Evolutionary conservation across 2,888 invertebrate species (phyloP), one percentile per base, ranked within the genome.

Genomic region (Flabesymbios commensalis): DNA sequence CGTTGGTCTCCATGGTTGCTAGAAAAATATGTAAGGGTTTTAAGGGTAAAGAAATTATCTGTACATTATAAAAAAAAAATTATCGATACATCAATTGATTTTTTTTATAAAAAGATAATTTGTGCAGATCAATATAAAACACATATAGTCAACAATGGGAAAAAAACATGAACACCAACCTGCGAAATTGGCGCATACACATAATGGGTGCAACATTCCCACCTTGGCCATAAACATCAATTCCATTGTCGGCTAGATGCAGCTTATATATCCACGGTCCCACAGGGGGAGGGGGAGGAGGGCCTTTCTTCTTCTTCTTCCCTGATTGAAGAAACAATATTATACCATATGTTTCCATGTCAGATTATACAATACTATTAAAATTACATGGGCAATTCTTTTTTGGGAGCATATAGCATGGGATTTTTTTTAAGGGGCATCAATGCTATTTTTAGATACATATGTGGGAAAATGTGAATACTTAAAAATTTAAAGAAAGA

Each of bases 181-280:
- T 78, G 69, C 74, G 75, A 29, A 81, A 72, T 26, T 75, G 64
- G 52, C 74, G 73, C 72, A 77, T 76, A 61, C 78, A 79, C 55
- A 74, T 74, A n/a, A 80, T 64, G 22, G 78, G 77, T 28, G 77
- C 77, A 63, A 76, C 70, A 29, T 72, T 71, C 28, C 74, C 75
- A 17, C 74, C 76, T 31, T 70, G 68, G 28, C 73, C 73, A 24
- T 74, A 67, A 32, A 71, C 71, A 65, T 82, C 80, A 33, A 82
- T 80, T 17, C 79, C 80, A 64, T 82, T 82, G 64, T 82, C 80
- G n/a, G 79, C 79, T 31, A 82, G 54, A 61, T 82, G 82, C 7
- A 82, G 70, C 58, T 80, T 81, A 59, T 75, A 68, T 4, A 82
- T 59, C 77, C 78, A 80, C 0, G 82, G 79, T 7, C 81, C 82